Base-by-base conservation (phyloP, 2,888 invertebrate genomes). In the Coronaproctus castanopsis region DNA sequence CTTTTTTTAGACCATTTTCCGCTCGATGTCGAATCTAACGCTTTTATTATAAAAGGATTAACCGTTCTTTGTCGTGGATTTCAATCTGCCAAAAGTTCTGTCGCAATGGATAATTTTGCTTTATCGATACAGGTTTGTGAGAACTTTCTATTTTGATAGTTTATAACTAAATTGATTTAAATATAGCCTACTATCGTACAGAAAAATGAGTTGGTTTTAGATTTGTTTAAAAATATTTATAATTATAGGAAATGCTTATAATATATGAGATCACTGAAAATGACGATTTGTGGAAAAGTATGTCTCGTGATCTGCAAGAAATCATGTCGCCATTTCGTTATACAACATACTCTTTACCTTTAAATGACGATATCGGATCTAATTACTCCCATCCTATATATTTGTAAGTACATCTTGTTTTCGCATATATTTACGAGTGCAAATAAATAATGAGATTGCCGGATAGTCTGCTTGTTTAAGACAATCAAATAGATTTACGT, bases 61-160 rank as follows among this genome's bases (percentile, higher is more conserved):
- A 76, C 78, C 3, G 83, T 85, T 67, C 75, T 87, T 3, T 79
- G 81, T 22, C 77, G 81, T 63, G 85, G 85, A 1, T 82, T 85
- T 66, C 85, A 87, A 69, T 81, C 81, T 65, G 85, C 86, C 68
- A 84, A 83, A 67, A 81, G 83, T 69, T 83, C 85, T 1, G 79
- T 78, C 71, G 78, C 82, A 65, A 83, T 86, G 75, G 85, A 87
- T 68, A 80, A 82, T 66, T 85, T 85, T 68, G 83, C 87, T 0
- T 70, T 87, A 61, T 87, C 86, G 0, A 87, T 88, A 67, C 75
- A 74, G 66, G 72, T n/a, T n/a, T n/a, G n/a, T n/a, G n/a, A n/a
- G n/a, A n/a, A n/a, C n/a, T n/a, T n/a, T n/a, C n/a, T n/a, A n/a
- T n/a, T n/a, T n/a, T n/a, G n/a, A n/a, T n/a, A n/a, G n/a, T n/a